Evolutionary conservation across 1,140 invertebrate species (phyloP).

Genomic region (Bombyx mori): ASM3026992v2 NC_085117.1:14661001-14661500

Average conservation of each 20-base stretch:
- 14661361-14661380: too few species aligned
- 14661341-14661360: too few species aligned
- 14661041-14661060: slow-evolving; percentile 81
- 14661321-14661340: too few species aligned
- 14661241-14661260: too few species aligned
- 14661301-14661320: too few species aligned
- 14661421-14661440: slow-evolving; percentile 13
- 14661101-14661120: slow-evolving; percentile 87
- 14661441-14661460: slow-evolving; percentile 75
- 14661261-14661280: too few species aligned
- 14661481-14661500: slow-evolving; percentile 91
- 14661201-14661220: too few species aligned
- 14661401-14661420: neutral
- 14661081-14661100: slow-evolving; percentile 89
- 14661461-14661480: slow-evolving; percentile 86
- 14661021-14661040: slow-evolving; percentile 85
- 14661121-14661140: slow-evolving; percentile 82
- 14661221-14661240: too few species aligned
- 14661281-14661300: too few species aligned
- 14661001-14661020: slow-evolving; percentile 86
- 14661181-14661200: too few species aligned
- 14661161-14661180: too few species aligned
- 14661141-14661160: slow-evolving; percentile 77
- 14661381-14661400: too few species aligned
- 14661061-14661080: slow-evolving; percentile 86